These are phyloP conservation scores for Brachypteracias leptosomus DNA, from an alignment of 2,113 vertebrate species.

Conservation along the genomic window DNA sequence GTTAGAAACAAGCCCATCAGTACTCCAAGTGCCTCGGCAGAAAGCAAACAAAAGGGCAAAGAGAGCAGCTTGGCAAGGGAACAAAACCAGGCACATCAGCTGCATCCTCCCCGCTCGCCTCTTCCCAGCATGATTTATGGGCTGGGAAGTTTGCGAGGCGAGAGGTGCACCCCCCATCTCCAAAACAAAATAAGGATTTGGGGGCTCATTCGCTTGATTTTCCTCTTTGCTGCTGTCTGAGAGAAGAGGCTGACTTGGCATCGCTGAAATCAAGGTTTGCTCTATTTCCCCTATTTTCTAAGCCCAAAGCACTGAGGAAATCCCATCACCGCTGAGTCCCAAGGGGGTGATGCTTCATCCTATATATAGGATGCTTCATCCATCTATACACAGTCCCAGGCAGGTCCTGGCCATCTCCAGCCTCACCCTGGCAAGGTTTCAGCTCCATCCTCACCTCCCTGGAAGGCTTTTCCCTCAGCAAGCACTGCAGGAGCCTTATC, in stretches of 20 bases:
- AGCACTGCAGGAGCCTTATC: rapidly evolving
- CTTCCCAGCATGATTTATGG: background rate
- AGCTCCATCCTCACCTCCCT: background rate
- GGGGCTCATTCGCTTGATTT: background rate
- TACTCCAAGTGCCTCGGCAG: background rate
- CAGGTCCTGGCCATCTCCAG: background rate
- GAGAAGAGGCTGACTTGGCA: rapidly evolving
- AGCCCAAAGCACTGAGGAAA: background rate
- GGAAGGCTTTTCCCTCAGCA: rapidly evolving
- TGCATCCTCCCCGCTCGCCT: background rate
- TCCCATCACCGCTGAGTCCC: rapidly evolving
- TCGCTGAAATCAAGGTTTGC: rapidly evolving
- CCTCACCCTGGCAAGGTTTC: background rate
- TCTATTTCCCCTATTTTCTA: no score
- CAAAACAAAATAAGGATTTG: rapidly evolving
- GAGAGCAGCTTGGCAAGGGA: slow-evolving; percentile 36
- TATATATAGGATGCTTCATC: no score
- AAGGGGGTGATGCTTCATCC: background rate
- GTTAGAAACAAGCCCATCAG: slow-evolving; percentile 18
- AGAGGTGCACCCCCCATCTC: background rate
- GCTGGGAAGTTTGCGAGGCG: background rate
- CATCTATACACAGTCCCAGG: rapidly evolving
- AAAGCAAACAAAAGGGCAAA: slow-evolving; percentile 54
- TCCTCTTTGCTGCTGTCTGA: rapidly evolving
- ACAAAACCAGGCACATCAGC: background rate